phyloP scores from a whole-genome alignment of 2,113 vertebrate species.

The Phycodurus eques region DNA sequence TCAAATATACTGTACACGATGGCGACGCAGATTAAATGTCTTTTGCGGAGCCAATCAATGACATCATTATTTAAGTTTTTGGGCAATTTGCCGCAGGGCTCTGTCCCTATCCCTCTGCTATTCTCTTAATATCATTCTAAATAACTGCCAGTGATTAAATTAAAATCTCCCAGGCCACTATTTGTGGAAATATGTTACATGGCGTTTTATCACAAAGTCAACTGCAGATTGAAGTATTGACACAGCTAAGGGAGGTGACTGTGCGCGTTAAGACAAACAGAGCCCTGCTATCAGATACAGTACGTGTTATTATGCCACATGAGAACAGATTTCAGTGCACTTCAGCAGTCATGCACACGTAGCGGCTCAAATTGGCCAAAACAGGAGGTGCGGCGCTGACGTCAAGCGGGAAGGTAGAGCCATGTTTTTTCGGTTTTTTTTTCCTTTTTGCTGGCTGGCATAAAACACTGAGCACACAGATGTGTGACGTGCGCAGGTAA shows the following conservation, averaged over 20 bases:
- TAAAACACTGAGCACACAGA: conserved; percentile 36
- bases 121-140: neutral
- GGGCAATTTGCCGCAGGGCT: too few relatives aligned
- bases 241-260: neutral
- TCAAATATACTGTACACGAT: too few relatives aligned
- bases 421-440: conserved; percentile 13
- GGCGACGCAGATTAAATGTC: too few relatives aligned
- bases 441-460: conserved; percentile 26
- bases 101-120: too few relatives aligned
- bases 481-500: conserved; percentile 29
- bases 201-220: neutral
- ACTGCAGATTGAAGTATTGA: neutral
- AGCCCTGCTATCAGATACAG: conserved; percentile 18
- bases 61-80: too few relatives aligned
- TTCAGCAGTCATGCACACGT: conserved; percentile 32
- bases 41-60: too few relatives aligned
- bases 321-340: conserved; percentile 22
- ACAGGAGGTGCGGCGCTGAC: conserved; percentile 39
- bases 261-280: conserved; percentile 4
- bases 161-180: neutral
- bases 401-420: conserved; percentile 25
- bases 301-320: conserved; percentile 26
- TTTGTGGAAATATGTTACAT: neutral
- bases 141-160: neutral
- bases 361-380: conserved; percentile 29